Percentiles rank a stretch among this genome's conserved stretches.
phyloP scores from a whole-genome alignment of 2,888 invertebrate species.

The Nephrocerus scutellatus region DNA sequence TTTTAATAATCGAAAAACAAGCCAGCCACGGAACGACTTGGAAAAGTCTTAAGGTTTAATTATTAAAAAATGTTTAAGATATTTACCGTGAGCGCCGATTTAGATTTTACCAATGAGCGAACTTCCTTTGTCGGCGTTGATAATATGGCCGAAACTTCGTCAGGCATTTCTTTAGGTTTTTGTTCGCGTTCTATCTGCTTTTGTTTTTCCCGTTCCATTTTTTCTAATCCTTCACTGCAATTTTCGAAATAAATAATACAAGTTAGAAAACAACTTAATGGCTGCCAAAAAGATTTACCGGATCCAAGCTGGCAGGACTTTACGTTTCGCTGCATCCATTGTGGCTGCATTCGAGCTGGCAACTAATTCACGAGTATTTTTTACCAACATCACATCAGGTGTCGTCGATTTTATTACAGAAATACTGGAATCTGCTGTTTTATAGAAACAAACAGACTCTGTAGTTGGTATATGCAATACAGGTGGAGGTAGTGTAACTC shows the following conservation, averaged over 20 bases:
- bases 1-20: conserved; percentile 8
- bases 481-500: conserved; percentile 22
- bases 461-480: conserved; percentile 9
- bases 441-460: conserved; percentile 1
- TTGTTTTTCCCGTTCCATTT: conserved; percentile 92
- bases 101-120: conserved; percentile 21
- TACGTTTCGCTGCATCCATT: conserved; percentile 76
- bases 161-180: conserved; percentile 12
- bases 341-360: conserved; percentile 38
- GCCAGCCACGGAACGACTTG: not conserved
- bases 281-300: conserved; percentile 57
- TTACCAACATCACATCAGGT: too few species aligned
- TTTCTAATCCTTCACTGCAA: conserved; percentile 71
- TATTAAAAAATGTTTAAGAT: too few species aligned
- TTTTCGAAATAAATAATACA: not conserved
- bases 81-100: conserved; percentile 21
- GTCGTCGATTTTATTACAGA: conserved; percentile 11
- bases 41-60: too few species aligned
- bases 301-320: conserved; percentile 95
- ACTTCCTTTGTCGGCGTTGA: conserved; percentile 29
- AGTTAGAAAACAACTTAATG: not conserved
- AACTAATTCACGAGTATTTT: too few species aligned
- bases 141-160: conserved; percentile 28
- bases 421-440: too few species aligned
- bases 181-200: conserved; percentile 73